Evolutionary conservation across 2,797 vertebrate species (phyloP).

Genomic region (Podarcis lilfordi): DNA sequence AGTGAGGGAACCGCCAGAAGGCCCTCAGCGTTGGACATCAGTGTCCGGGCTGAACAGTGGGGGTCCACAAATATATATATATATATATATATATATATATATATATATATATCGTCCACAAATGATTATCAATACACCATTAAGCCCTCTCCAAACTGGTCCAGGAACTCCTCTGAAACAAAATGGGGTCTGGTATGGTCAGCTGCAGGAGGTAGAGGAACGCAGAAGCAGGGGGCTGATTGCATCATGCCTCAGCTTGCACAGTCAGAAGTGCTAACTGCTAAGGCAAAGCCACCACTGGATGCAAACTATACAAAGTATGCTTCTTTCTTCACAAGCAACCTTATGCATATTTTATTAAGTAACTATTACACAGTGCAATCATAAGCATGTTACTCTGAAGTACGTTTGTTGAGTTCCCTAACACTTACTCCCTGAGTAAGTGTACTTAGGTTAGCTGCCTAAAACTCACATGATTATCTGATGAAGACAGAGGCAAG

Average conservation of each 20-base stretch:
- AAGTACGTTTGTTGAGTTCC: background rate
- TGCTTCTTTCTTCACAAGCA: background rate
- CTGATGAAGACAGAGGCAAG: background rate
- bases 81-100: background rate
- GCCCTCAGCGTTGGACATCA: too few relatives aligned
- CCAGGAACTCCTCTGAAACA: too few relatives aligned
- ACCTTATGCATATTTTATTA: background rate
- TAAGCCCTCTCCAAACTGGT: too few relatives aligned
- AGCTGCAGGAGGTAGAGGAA: background rate
- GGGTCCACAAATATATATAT: background rate
- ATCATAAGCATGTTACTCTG: background rate
- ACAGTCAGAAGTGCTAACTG: background rate
- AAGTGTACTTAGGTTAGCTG: background rate
- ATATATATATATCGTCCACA: too few relatives aligned
- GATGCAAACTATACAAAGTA: background rate
- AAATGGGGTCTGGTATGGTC: background rate
- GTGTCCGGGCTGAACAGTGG: background rate
- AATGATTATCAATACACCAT: too few relatives aligned
- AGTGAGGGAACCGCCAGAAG: too few relatives aligned
- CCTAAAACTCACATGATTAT: background rate
- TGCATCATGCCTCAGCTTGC: background rate
- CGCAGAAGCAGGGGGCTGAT: background rate
- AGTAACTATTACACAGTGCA: background rate
- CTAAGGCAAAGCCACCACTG: background rate
- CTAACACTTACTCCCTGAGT: background rate